A percentile compares a stretch with the other conserved stretches of the same genome.
phyloP scores from a whole-genome alignment of 2,797 vertebrate genomes.

The Eidolon dupreanum region DNA sequence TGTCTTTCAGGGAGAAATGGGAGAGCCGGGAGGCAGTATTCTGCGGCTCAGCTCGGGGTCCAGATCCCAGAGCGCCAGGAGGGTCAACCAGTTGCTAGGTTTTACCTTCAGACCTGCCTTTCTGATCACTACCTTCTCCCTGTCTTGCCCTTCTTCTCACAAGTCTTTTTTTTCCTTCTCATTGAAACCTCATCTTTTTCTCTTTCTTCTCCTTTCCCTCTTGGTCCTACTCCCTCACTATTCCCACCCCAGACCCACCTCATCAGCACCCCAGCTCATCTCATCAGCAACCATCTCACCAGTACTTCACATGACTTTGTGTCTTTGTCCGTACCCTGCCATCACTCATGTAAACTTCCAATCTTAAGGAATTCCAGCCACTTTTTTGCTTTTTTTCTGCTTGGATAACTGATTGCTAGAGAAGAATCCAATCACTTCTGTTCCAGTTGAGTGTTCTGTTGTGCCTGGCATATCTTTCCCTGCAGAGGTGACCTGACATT shows the following conservation, averaged over 20 bases:
- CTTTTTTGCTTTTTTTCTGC: background rate
- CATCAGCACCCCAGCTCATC: background rate
- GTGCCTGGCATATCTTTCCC: background rate
- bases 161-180: background rate
- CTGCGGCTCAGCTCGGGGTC: background rate
- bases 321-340: background rate
- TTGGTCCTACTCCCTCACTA: background rate
- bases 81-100: background rate
- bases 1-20: background rate
- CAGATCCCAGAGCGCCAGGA: background rate
- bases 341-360: background rate
- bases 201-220: background rate
- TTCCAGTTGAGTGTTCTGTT: background rate
- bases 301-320: background rate
- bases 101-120: background rate
- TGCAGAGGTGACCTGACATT: background rate
- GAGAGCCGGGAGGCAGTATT: background rate
- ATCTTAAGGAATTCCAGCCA: background rate
- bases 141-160: background rate
- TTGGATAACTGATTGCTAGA: background rate
- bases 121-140: background rate
- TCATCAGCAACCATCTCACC: background rate
- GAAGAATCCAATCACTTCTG: background rate
- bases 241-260: background rate
- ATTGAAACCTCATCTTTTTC: background rate